Evolutionary conservation across 2,888 invertebrate species (phyloP).

Genomic region (Dromius quadrimaculatus): DNA sequence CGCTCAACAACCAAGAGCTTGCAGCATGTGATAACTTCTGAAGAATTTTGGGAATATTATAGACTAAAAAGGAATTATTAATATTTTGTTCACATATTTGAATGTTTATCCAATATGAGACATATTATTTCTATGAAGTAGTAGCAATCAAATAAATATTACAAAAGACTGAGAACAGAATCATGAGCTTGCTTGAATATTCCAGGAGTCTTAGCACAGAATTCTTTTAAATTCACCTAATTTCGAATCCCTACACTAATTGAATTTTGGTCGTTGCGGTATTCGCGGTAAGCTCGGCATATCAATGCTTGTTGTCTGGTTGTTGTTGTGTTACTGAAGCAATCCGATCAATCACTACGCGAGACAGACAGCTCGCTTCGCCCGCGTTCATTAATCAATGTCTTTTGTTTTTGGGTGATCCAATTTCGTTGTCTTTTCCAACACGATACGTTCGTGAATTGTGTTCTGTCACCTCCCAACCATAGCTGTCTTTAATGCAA

Average conservation of each 20-base stretch:
- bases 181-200: no score
- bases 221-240: no score
- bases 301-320: conserved; percentile 42
- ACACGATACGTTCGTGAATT: conserved; percentile 43
- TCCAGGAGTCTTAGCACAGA: no score
- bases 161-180: no score
- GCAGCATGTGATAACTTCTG: no score
- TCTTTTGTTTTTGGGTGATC: conserved; percentile 66
- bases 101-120: no score
- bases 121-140: no score
- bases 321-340: conserved; percentile 41
- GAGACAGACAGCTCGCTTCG: conserved; percentile 57
- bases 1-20: no score
- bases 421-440: conserved; percentile 64
- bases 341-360: conserved; percentile 47
- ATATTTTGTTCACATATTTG: no score
- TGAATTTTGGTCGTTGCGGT: conserved; percentile 36
- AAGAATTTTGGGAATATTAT: no score
- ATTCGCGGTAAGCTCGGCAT: conserved; percentile 16
- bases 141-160: no score
- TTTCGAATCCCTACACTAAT: conserved; percentile 40
- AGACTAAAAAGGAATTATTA: no score
- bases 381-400: conserved; percentile 65
- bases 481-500: conserved; percentile 40
- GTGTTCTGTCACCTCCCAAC: conserved; percentile 46